A percentile compares a stretch with the other conserved stretches of the same genome.
Evolutionary conservation across 2,888 invertebrate species (phyloP).

Genomic region (Hirtodrosophila alboralis): DNA sequence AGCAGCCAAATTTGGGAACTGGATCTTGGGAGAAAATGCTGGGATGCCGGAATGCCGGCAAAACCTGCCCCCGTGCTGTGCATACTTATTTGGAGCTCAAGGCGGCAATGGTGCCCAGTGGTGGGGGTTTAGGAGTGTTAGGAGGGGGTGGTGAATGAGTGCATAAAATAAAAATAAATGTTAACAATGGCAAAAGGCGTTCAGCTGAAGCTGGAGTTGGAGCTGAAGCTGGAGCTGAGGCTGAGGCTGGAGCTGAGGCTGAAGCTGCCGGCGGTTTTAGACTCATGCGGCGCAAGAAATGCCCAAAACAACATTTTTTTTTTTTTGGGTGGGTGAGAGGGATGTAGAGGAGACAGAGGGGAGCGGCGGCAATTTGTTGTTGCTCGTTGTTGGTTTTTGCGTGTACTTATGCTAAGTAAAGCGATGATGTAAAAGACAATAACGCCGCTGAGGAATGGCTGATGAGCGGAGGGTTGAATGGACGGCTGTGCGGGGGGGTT

Average conservation of each 20-base stretch:
- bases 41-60: constrained; percentile 10
- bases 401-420: constrained; percentile 76
- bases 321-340: not conserved
- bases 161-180: constrained; percentile 80
- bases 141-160: constrained; percentile 29
- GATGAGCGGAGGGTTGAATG: not conserved
- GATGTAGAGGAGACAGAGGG: not conserved
- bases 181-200: constrained; percentile 79
- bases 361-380: constrained; percentile 64
- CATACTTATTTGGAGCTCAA: constrained; percentile 78
- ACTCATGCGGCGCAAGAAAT: constrained; percentile 67
- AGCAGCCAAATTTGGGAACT: constrained; percentile 26
- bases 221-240: constrained; percentile 28
- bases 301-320: constrained; percentile 53
- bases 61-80: constrained; percentile 73
- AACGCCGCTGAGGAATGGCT: constrained; percentile 32
- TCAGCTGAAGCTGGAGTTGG: constrained; percentile 50
- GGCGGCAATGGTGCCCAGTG: constrained; percentile 38
- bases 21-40: not conserved
- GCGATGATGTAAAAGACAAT: constrained; percentile 80
- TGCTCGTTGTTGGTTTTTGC: constrained; percentile 54
- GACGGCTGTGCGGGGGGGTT: not conserved
- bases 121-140: not conserved
- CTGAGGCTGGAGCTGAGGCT: not conserved
- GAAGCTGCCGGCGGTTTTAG: constrained; percentile 54